Percentiles rank a stretch among this genome's conserved stretches.
These are phyloP conservation scores for Lampris megalopsis DNA, from an alignment of 2,113 vertebrate genomes.

Conservation along the genomic window DNA sequence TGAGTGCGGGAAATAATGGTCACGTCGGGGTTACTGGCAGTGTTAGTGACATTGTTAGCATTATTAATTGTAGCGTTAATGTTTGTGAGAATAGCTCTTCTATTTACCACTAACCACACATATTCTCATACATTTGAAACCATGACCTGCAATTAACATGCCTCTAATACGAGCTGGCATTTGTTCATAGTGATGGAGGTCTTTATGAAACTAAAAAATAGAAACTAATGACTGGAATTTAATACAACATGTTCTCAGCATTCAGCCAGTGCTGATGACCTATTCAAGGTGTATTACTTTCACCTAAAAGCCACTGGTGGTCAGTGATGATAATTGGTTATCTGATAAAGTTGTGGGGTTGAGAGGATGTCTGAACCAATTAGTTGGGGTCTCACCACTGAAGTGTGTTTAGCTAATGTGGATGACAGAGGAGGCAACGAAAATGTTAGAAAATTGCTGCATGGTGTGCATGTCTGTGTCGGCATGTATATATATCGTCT, in stretches of 20 bases:
- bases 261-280: slow-evolving; percentile 60
- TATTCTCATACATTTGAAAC: slow-evolving; percentile 44
- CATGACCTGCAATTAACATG: slow-evolving; percentile 17
- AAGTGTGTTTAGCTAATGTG: slow-evolving; percentile 43
- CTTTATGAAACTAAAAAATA: slow-evolving; percentile 36
- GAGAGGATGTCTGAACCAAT: slow-evolving; percentile 47
- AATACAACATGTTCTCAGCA: slow-evolving; percentile 32
- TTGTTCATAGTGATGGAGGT: slow-evolving; percentile 56
- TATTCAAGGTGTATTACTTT: slow-evolving; percentile 75
- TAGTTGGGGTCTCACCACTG: slow-evolving; percentile 25
- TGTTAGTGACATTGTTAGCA: neutral
- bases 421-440: slow-evolving; percentile 35
- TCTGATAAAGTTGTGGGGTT: slow-evolving; percentile 24
- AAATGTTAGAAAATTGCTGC: slow-evolving; percentile 37
- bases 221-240: slow-evolving; percentile 56
- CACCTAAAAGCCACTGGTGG: slow-evolving; percentile 56
- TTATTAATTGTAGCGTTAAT: neutral
- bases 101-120: neutral
- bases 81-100: slow-evolving; percentile 11
- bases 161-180: slow-evolving; percentile 65
- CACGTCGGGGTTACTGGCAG: slow-evolving; percentile 35
- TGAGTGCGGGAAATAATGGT: slow-evolving; percentile 38
- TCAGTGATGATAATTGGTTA: slow-evolving; percentile 46
- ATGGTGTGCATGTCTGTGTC: neutral
- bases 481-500: neutral